phyloP scores from a whole-genome alignment of 1,140 invertebrate genomes.

The Zaprionus africanus region DNA sequence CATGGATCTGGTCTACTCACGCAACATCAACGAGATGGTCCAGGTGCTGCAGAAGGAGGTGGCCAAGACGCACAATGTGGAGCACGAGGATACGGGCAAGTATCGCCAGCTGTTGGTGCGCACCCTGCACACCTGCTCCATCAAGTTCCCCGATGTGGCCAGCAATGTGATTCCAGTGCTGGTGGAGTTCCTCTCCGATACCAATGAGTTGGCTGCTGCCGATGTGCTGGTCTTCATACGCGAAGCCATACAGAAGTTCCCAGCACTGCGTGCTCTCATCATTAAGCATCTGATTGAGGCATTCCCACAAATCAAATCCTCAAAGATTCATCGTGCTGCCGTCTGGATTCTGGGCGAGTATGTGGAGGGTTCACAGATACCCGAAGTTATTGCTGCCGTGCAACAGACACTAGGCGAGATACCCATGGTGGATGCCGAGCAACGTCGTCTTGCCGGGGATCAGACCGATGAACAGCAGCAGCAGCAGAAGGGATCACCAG shows the following conservation, averaged over 20 bases:
- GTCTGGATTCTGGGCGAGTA: conserved; percentile 99
- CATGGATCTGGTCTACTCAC: conserved; percentile 95
- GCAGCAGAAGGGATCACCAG: conserved; percentile 57
- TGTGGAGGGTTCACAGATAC: conserved; percentile 92
- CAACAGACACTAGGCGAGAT: conserved; percentile 93
- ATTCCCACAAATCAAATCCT: conserved; percentile 92
- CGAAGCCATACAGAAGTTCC: conserved; percentile 97
- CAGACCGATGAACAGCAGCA: conserved; percentile 85
- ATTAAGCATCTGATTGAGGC: conserved; percentile 93
- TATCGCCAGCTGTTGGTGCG: conserved; percentile 98
- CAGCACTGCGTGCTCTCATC: conserved; percentile 91
- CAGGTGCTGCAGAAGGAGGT: conserved; percentile 97
- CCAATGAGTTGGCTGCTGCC: conserved; percentile 95
- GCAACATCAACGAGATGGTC: conserved; percentile 98
- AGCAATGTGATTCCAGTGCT: conserved; percentile 96
- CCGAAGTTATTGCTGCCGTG: conserved; percentile 91
- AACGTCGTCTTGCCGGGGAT: conserved; percentile 89
- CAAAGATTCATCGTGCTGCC: conserved; percentile 95
- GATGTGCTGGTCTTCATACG: conserved; percentile 98
- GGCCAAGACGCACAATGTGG: conserved; percentile 94
- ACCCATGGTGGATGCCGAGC: conserved; percentile 95
- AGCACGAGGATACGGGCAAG: conserved; percentile 97
- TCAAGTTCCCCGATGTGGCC: conserved; percentile 99
- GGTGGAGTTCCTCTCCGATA: conserved; percentile 98
- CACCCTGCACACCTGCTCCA: conserved; percentile 97